Conservation (phyloP, 2,113 vertebrate genomes). For the Rhinichthys klamathensis region DNA sequence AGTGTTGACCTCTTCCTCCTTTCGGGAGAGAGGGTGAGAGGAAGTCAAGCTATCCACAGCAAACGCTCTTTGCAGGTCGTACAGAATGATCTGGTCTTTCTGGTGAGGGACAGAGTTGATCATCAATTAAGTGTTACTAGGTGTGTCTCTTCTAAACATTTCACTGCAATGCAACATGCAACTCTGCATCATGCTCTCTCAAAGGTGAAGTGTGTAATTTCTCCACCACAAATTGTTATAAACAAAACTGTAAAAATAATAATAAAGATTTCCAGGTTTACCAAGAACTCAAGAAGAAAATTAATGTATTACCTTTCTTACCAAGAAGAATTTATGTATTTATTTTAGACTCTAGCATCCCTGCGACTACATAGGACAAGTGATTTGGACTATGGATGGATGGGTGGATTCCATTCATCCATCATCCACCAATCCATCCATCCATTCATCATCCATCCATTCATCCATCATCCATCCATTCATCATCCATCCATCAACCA, state of each 20-base stretch:
- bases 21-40: conserved; percentile 88
- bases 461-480: accelerated
- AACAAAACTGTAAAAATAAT: neutral
- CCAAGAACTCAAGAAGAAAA: neutral
- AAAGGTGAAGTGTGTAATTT: neutral
- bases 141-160: neutral
- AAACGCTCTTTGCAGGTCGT: conserved; percentile 84
- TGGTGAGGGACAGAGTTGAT: conserved; percentile 59
- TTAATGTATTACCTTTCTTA: no score
- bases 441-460: no score
- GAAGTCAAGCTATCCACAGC: conserved; percentile 81
- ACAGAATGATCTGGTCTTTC: conserved; percentile 85
- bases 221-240: neutral
- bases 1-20: conserved; percentile 78
- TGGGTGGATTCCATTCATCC: no score
- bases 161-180: neutral
- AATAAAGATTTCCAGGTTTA: neutral
- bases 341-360: no score
- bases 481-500: no score
- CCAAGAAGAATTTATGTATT: no score
- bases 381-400: no score
- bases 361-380: no score
- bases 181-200: neutral
- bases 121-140: neutral
- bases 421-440: no score